phyloP scores from a whole-genome alignment of 2,113 vertebrate species.

The Leucopternis melanops region DNA sequence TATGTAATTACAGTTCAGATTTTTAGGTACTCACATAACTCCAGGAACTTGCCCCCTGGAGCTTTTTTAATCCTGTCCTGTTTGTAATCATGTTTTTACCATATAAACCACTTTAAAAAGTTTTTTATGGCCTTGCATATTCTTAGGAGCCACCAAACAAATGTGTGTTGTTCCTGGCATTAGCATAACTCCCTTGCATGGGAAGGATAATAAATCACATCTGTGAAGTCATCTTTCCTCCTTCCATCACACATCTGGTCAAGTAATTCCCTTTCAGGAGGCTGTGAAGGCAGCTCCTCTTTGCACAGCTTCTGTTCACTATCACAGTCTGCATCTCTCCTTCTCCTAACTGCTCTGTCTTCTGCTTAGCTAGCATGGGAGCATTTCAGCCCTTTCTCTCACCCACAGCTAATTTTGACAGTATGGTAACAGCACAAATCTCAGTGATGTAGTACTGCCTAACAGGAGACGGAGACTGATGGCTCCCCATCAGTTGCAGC shows the following conservation, averaged over 20 bases:
- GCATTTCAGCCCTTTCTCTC: neutral
- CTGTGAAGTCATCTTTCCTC: neutral
- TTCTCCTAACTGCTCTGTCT: neutral
- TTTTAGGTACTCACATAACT: neutral
- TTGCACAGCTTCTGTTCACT: neutral
- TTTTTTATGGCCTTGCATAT: neutral
- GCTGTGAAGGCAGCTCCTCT: neutral
- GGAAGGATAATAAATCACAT: neutral
- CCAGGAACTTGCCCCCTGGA: neutral
- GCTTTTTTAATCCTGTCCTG: neutral
- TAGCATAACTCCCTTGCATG: neutral
- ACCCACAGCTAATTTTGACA: neutral
- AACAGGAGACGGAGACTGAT: slow-evolving; percentile 6
- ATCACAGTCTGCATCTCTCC: neutral
- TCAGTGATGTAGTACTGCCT: neutral
- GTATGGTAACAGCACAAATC: neutral
- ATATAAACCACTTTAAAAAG: neutral
- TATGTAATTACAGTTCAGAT: neutral
- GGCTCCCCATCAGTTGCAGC: neutral
- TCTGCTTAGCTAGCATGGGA: neutral
- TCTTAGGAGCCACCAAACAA: neutral
- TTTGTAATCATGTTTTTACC: slow-evolving; percentile 1
- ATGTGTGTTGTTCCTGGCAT: neutral
- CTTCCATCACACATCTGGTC: neutral
- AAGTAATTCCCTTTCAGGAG: neutral